Evolutionary conservation across 2,888 invertebrate genomes (phyloP).

Genomic region (Neoitamus cyanurus): DNA sequence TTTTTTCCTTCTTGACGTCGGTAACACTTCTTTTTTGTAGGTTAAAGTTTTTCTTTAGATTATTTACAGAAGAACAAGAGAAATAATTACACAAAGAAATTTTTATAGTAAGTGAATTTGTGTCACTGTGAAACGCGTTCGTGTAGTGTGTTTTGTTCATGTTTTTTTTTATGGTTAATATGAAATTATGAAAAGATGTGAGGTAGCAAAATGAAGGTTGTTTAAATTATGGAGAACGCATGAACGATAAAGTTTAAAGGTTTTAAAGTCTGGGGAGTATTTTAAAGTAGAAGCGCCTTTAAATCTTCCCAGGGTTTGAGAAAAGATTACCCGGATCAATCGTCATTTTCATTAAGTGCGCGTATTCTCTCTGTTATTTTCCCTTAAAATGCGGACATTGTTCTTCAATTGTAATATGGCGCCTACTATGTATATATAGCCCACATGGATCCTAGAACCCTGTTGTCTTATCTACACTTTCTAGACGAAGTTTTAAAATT

Average conservation of each 20-base stretch:
- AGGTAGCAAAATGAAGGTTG: neutral
- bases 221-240: neutral
- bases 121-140: neutral
- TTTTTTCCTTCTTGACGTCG: neutral
- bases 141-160: neutral
- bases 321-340: too few relatives aligned
- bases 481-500: too few relatives aligned
- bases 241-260: neutral
- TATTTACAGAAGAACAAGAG: neutral
- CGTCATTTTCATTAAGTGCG: too few relatives aligned
- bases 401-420: too few relatives aligned
- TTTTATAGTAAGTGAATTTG: conserved; percentile 25
- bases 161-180: neutral
- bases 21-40: conserved; percentile 3
- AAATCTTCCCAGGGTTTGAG: too few relatives aligned
- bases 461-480: too few relatives aligned
- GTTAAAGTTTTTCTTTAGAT: neutral
- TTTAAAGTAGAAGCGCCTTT: neutral
- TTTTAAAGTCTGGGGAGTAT: neutral
- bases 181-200: neutral
- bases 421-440: too few relatives aligned
- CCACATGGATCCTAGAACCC: too few relatives aligned
- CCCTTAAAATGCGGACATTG: too few relatives aligned
- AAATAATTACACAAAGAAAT: conserved; percentile 19
- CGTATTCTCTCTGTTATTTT: too few relatives aligned